Percentiles rank a stretch among this genome's conserved stretches.
These are phyloP conservation scores for Myotis pilosus DNA, from an alignment of 2,797 vertebrate species.

Conservation along the genomic window DNA sequence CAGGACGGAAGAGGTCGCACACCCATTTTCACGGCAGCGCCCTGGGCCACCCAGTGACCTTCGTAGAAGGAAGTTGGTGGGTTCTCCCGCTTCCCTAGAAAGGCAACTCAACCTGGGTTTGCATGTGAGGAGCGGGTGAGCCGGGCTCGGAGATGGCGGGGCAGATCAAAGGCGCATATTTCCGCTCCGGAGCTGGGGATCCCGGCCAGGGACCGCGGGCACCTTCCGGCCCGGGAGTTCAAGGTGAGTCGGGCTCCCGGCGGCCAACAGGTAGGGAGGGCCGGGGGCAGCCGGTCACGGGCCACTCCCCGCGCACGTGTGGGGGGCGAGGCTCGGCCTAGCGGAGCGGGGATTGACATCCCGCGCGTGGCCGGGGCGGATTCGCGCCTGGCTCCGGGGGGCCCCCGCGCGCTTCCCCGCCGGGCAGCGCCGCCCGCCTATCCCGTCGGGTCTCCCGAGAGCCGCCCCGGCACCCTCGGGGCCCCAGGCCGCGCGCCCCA, in stretches of 20 bases:
- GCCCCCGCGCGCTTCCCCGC: not conserved
- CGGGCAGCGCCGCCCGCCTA: not conserved
- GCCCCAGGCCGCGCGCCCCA: conserved; percentile 53
- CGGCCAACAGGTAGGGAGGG: conserved; percentile 74
- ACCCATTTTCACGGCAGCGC: not conserved
- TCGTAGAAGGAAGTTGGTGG: conserved; percentile 62
- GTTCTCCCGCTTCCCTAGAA: conserved; percentile 28
- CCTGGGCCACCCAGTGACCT: conserved; percentile 58
- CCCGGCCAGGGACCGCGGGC: not conserved
- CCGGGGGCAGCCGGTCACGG: not conserved
- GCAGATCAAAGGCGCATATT: conserved; percentile 25
- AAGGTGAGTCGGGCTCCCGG: conserved; percentile 62
- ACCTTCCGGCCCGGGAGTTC: conserved; percentile 64
- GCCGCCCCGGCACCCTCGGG: not conserved
- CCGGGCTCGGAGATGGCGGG: not conserved
- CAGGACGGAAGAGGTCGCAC: not conserved
- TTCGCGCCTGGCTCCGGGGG: not conserved
- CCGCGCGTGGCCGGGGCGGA: not conserved
- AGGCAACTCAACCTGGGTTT: not conserved
- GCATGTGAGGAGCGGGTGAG: not conserved
- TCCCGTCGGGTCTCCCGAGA: not conserved
- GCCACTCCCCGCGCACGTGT: conserved; percentile 66
- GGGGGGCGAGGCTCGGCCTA: conserved; percentile 53
- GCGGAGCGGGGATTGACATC: not conserved
- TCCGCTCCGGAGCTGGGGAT: not conserved